Evolutionary conservation across 2,797 vertebrate species (phyloP), one percentile per base, ranked within the genome.

Genomic region (Microctenopoma stevenorrisi): DNA sequence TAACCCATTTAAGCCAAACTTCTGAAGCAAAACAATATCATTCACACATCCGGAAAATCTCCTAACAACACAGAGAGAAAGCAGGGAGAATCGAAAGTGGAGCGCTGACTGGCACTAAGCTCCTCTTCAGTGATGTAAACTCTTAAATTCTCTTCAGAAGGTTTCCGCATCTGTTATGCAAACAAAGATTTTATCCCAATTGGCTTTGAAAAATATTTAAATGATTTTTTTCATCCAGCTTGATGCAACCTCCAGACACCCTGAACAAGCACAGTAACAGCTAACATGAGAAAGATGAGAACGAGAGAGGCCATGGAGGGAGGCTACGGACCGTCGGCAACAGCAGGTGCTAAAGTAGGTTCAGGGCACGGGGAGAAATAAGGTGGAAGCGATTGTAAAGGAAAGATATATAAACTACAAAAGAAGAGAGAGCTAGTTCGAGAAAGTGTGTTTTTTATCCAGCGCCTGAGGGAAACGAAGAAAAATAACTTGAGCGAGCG

Each of bases 401-500:
- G 7, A 70, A 55, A 11, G 5, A 44, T 3, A n/a, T 2, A 68
- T 10, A 1, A 62, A 42, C 4, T 3, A 46, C 14, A n/a, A 46
- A 18, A 35, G 35, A 58, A 42, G 30, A 64, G 37, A 12, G 37
- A 68, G 7, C 15, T 22, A 22, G 47, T 11, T 48, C 7, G 22
- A 55, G 55, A 63, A 79, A 66, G 54, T 38, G 42, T 25, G 25
- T 58, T 15, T 71, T 64, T 62, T 15, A 14, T 37, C 38, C 25
- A 11, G 40, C 11, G 4, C 72, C 60, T 35, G 42, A 68, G 40
- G 37, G 40, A 25, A 54, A 57, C 6, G 10, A 62, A 68, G 66
- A 73, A 44, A 76, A 76, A 79, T 30, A 84, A 63, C 49, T 76
- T 72, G 2, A 48, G 58, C 12, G 48, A 55, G 15, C 15, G 4